Percentiles rank a stretch among this genome's conserved stretches.
Conservation (phyloP, 2,888 invertebrate genomes). For the Barypeithes pellucidus region DNA sequence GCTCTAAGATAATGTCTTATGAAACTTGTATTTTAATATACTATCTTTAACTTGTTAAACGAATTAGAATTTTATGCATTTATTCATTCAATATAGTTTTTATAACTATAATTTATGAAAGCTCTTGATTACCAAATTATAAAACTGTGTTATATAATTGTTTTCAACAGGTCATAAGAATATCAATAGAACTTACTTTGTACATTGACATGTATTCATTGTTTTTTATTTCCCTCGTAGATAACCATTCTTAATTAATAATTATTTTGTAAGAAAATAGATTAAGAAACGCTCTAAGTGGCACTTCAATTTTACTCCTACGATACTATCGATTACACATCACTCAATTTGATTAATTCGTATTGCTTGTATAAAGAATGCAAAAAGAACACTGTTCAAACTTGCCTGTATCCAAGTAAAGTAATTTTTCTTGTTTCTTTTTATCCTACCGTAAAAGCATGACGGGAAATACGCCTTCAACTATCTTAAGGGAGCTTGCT, state of each 20-base stretch:
- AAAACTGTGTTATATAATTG: no score
- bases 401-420: slow-evolving; percentile 49
- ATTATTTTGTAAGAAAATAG: slow-evolving; percentile 10
- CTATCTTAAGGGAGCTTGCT: slow-evolving; percentile 31
- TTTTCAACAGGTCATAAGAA: no score
- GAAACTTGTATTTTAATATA: no score
- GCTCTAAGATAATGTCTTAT: no score
- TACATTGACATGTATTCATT: no score
- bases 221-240: no score
- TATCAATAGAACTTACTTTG: no score
- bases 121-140: no score
- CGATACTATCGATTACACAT: slow-evolving; percentile 48
- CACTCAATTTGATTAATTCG: slow-evolving; percentile 55
- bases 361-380: slow-evolving; percentile 47
- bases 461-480: slow-evolving; percentile 28
- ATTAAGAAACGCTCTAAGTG: slow-evolving; percentile 34
- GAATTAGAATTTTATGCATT: no score
- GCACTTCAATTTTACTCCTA: slow-evolving; percentile 11
- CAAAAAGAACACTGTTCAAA: slow-evolving; percentile 49
- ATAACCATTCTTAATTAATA: neutral
- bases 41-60: no score
- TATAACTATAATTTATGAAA: no score
- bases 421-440: slow-evolving; percentile 52
- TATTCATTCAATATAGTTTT: no score
- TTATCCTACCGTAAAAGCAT: slow-evolving; percentile 33